These are phyloP conservation scores for Torymus tubicola DNA, from an alignment of 2,888 invertebrate species.

Conservation along the genomic window DNA sequence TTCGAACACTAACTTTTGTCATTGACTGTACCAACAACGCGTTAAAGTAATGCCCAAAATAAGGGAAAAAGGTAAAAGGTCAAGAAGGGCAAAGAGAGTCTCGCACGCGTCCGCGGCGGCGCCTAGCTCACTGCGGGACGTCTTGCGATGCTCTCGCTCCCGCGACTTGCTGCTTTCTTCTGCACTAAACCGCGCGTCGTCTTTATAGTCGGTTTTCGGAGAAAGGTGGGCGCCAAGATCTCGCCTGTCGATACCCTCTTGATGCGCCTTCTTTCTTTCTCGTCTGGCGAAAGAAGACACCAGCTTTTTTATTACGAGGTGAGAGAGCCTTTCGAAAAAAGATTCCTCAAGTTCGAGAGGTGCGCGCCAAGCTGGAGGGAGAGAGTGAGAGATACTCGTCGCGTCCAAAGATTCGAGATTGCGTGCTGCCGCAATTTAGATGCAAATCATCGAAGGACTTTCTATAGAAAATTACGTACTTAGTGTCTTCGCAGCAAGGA, in stretches of 20 bases:
- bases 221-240: conserved; percentile 59
- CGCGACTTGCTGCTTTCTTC: conserved; percentile 49
- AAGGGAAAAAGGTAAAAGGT: conserved; percentile 1
- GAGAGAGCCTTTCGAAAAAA: conserved; percentile 14
- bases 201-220: conserved; percentile 52
- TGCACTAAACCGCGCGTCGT: conserved; percentile 40
- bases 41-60: too few species aligned
- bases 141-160: not conserved
- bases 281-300: conserved; percentile 18
- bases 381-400: not conserved
- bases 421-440: conserved; percentile 55
- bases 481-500: conserved; percentile 45
- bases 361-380: too few species aligned
- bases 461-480: conserved; percentile 58
- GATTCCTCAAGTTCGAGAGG: conserved; percentile 36
- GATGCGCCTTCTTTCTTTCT: conserved; percentile 35
- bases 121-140: conserved; percentile 35
- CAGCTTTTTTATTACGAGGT: conserved; percentile 38
- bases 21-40: not conserved
- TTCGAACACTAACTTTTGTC: not conserved
- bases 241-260: conserved; percentile 49
- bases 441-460: conserved; percentile 57
- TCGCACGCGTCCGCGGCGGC: not conserved
- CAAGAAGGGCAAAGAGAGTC: not conserved
- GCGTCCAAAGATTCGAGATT: conserved; percentile 50